phyloP scores from a whole-genome alignment of 2,113 vertebrate genomes.

The Epinephelus cyanopodus region DNA sequence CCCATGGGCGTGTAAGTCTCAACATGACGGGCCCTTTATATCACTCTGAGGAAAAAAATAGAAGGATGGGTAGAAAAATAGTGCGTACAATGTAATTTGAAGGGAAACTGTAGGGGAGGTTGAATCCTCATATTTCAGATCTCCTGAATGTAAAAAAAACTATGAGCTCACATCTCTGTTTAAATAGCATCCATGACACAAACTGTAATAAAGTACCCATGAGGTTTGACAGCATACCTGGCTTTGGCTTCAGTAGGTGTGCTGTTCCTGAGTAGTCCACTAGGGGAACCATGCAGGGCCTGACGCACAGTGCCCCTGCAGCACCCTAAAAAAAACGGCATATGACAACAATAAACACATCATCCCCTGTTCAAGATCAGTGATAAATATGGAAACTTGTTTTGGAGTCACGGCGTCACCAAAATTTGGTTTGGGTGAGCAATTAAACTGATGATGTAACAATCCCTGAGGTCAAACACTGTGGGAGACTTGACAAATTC shows the following conservation, averaged over 20 bases:
- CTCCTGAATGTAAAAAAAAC: no score
- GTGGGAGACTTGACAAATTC: background rate
- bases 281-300: slow-evolving; percentile 79
- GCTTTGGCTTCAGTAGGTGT: slow-evolving; percentile 69
- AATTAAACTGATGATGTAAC: background rate
- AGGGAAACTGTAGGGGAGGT: background rate
- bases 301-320: slow-evolving; percentile 70
- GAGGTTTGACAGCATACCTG: slow-evolving; percentile 66
- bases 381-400: background rate
- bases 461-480: background rate
- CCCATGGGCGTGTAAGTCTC: no score
- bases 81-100: background rate
- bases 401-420: background rate
- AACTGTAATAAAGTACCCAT: background rate
- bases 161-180: background rate
- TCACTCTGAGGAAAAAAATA: background rate
- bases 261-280: slow-evolving; percentile 65
- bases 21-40: background rate
- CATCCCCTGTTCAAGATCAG: background rate
- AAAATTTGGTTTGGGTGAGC: background rate
- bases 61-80: background rate
- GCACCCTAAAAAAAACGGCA: slow-evolving; percentile 61
- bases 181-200: background rate
- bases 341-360: background rate
- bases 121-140: background rate